Evolutionary conservation across 2,113 vertebrate genomes (phyloP).

Genomic region (Bungarus multicinctus): DNA sequence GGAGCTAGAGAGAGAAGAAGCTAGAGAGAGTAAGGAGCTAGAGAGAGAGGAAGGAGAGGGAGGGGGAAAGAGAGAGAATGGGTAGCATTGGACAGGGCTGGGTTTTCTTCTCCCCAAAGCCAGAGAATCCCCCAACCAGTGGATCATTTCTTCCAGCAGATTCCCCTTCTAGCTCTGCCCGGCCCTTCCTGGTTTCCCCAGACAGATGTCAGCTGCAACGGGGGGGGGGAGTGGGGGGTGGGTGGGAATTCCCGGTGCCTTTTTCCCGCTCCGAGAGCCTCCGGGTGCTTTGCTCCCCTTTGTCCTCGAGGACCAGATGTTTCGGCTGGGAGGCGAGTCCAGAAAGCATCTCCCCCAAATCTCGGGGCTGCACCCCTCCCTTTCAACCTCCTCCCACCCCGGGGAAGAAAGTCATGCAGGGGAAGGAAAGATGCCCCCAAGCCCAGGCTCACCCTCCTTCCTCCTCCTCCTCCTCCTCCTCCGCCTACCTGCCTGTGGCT

Average conservation of each 20-base stretch:
- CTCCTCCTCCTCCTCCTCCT: background rate
- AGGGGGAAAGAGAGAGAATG: background rate
- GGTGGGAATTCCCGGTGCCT: background rate
- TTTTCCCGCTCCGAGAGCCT: background rate
- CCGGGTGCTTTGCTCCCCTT: background rate
- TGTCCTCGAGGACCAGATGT: background rate
- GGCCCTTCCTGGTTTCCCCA: background rate
- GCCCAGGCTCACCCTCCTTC: background rate
- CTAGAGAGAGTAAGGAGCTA: rapidly evolving
- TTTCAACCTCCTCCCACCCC: background rate
- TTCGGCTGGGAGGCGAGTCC: background rate
- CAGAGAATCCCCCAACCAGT: background rate
- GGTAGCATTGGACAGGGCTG: background rate
- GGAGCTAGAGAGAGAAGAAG: too few species aligned
- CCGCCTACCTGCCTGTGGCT: background rate
- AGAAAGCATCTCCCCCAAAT: background rate
- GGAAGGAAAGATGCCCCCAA: background rate
- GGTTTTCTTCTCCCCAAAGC: background rate
- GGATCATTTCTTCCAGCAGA: background rate
- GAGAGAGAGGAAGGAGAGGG: too few species aligned
- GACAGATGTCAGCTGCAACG: background rate
- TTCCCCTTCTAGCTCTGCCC: background rate
- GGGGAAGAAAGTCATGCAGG: background rate
- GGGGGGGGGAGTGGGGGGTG: too few species aligned
- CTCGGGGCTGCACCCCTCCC: background rate